Percentiles rank a stretch among this genome's conserved stretches.
Evolutionary conservation across 2,113 vertebrate species (phyloP).

Genomic region (Motacilla alba): DNA sequence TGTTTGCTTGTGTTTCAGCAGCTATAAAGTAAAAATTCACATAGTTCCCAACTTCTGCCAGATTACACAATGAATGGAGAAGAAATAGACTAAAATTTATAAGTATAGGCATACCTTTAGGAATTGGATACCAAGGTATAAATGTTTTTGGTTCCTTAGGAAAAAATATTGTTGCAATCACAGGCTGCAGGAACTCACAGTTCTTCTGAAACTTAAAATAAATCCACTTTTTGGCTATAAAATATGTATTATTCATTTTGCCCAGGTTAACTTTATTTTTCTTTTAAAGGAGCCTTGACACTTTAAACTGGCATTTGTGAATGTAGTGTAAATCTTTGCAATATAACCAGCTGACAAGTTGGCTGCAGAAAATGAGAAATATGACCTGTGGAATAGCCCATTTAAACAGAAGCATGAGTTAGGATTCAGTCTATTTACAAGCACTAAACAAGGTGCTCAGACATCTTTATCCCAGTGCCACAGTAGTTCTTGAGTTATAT

Average conservation of each 20-base stretch:
- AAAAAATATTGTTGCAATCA: conserved; percentile 20
- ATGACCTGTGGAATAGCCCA: conserved; percentile 27
- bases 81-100: conserved; percentile 32
- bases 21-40: not conserved
- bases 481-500: not conserved
- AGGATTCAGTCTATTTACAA: not conserved
- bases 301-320: conserved; percentile 29
- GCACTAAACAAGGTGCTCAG: not conserved
- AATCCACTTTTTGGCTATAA: conserved; percentile 9
- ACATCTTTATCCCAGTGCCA: not conserved
- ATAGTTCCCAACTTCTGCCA: not conserved
- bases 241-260: conserved; percentile 56
- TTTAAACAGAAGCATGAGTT: conserved; percentile 54
- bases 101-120: conserved; percentile 6
- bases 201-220: conserved; percentile 32
- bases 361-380: conserved; percentile 46
- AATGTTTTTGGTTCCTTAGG: conserved; percentile 16
- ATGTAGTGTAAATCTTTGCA: conserved; percentile 54
- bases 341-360: conserved; percentile 50
- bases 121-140: conserved; percentile 29
- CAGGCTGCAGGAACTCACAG: not conserved
- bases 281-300: conserved; percentile 50
- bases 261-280: conserved; percentile 62
- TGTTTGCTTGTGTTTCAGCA: not conserved
- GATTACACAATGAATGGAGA: not conserved